Percentiles rank a stretch among this genome's conserved stretches.
Evolutionary conservation across 2,888 invertebrate species (phyloP).

Genomic region (Augochlorella aurata): DNA sequence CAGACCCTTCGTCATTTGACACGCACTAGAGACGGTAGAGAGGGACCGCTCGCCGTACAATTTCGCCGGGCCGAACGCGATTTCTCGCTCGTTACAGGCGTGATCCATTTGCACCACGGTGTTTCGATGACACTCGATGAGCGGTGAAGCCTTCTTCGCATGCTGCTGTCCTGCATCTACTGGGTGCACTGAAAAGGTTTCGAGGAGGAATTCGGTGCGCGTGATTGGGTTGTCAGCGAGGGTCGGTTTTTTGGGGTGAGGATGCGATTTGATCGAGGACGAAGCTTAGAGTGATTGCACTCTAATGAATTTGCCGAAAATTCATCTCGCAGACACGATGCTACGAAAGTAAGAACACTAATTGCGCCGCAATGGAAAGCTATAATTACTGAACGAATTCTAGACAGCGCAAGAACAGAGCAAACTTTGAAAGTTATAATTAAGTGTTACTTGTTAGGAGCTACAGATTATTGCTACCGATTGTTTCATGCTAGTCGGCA

Average conservation of each 20-base stretch:
- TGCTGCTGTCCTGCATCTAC: background rate
- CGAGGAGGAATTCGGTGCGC: conserved; percentile 7
- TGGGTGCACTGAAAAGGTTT: conserved; percentile 1
- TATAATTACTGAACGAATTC: background rate
- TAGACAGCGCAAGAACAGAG: background rate
- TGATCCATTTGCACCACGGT: conserved; percentile 18
- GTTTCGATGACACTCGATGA: conserved; percentile 2
- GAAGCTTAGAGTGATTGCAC: background rate
- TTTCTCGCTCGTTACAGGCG: conserved; percentile 29
- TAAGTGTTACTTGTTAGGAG: background rate
- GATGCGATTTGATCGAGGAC: background rate
- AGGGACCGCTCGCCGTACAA: background rate
- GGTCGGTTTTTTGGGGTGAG: background rate
- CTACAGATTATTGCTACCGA: background rate
- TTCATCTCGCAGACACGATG: background rate
- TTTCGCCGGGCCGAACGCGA: background rate
- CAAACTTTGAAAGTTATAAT: background rate
- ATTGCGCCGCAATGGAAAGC: background rate
- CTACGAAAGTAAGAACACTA: background rate
- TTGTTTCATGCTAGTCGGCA: background rate
- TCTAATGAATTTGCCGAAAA: background rate
- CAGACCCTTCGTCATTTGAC: background rate
- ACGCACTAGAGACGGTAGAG: background rate
- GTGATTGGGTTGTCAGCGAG: background rate
- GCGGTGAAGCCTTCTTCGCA: conserved; percentile 13